phyloP scores from a whole-genome alignment of 92 coral and sea anemone species.

The Scolanthus callimorphus region DNA sequence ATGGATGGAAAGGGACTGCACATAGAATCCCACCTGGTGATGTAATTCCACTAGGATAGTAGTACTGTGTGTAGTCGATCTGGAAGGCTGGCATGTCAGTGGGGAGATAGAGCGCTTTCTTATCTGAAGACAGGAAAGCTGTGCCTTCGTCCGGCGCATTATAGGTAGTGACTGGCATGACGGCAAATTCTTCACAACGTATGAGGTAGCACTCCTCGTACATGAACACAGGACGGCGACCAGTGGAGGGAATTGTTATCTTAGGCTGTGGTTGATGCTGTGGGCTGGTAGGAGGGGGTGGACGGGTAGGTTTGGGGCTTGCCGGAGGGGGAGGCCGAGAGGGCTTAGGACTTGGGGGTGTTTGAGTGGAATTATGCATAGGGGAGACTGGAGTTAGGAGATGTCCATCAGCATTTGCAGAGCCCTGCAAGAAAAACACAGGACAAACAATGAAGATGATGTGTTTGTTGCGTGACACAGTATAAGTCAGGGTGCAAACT shows the following conservation, averaged over 20 bases:
- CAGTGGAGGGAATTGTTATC: conserved; percentile 46
- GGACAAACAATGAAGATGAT: too few relatives aligned
- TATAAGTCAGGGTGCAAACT: too few relatives aligned
- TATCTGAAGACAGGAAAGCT: conserved; percentile 93
- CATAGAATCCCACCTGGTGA: too few relatives aligned
- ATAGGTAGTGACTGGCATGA: conserved; percentile 77
- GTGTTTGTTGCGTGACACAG: too few relatives aligned
- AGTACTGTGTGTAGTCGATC: conserved; percentile 91
- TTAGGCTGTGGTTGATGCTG: conserved; percentile 11
- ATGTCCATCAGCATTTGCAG: too few relatives aligned
- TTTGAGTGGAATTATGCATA: too few relatives aligned
- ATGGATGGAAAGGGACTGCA: too few relatives aligned
- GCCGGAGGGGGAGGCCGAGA: conserved; percentile 31
- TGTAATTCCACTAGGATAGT: conserved; percentile 68
- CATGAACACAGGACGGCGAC: conserved; percentile 73
- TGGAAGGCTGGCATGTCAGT: conserved; percentile 97
- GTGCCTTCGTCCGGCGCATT: conserved; percentile 32
- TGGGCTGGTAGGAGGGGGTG: conserved; percentile 29
- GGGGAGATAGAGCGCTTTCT: conserved; percentile 88
- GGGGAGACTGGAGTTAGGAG: too few relatives aligned
- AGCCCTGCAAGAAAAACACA: too few relatives aligned
- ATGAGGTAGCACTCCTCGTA: conserved; percentile 82
- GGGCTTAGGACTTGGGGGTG: conserved; percentile 27
- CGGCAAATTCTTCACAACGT: conserved; percentile 87
- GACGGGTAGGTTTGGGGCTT: conserved; percentile 12